Evolutionary conservation across 37 sponge, comb jelly and placozoan genomes (phyloP).

Genomic region (Haliclona indistincta): DNA sequence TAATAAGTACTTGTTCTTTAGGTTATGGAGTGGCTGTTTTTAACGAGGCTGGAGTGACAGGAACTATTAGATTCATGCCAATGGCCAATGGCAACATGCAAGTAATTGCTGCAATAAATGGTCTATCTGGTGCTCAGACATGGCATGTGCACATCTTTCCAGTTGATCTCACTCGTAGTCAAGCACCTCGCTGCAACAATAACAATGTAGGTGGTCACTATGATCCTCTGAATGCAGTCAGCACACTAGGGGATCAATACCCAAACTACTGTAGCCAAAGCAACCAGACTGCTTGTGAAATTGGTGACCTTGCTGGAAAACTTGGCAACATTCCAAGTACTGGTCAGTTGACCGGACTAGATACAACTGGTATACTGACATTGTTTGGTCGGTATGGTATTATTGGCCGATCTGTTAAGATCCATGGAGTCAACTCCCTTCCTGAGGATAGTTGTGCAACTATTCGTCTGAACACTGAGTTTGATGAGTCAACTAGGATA

Average conservation of each 20-base stretch:
- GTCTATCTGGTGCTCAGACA: neutral
- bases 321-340: conserved; percentile 30
- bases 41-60: conserved; percentile 44
- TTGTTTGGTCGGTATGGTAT: conserved; percentile 44
- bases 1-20: too few species aligned
- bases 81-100: neutral
- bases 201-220: conserved; percentile 37
- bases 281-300: conserved; percentile 37
- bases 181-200: conserved; percentile 22
- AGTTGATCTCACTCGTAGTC: conserved; percentile 42
- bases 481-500: neutral
- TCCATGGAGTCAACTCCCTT: conserved; percentile 42
- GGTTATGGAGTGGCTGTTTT: conserved; percentile 17
- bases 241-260: conserved; percentile 6
- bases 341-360: neutral
- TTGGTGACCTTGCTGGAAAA: conserved; percentile 62
- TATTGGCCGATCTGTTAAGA: conserved; percentile 52
- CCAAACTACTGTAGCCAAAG: neutral
- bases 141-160: conserved; percentile 68
- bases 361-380: conserved; percentile 16
- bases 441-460: conserved; percentile 7
- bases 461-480: neutral
- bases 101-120: neutral
- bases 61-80: conserved; percentile 45
- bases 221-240: conserved; percentile 32